These are phyloP conservation scores for Anthonomus grandis DNA, from an alignment of 1,140 invertebrate species.

Conservation along the genomic window DNA sequence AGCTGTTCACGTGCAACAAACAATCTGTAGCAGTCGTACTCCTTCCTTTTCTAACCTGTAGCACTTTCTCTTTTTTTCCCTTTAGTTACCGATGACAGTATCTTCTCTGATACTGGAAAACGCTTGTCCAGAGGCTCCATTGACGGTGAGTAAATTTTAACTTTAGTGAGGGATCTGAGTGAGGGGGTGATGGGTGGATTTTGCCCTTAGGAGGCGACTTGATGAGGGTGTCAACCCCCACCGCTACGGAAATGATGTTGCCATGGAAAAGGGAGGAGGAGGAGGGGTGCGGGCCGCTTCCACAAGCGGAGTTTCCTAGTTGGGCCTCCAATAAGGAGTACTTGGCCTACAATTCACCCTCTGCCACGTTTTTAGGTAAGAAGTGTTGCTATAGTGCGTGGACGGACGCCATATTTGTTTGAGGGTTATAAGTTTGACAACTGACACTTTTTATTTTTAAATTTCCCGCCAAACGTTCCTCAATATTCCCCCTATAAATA, in stretches of 20 bases:
- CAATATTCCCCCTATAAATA: no score
- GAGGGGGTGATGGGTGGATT: background rate
- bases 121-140: constrained; percentile 47
- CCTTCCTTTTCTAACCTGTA: constrained; percentile 1
- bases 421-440: background rate
- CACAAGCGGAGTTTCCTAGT: constrained; percentile 85
- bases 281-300: constrained; percentile 64
- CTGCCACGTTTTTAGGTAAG: constrained; percentile 83
- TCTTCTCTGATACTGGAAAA: constrained; percentile 46
- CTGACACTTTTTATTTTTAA: constrained; percentile 8
- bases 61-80: constrained; percentile 19
- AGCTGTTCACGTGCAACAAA: no score
- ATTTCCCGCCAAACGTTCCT: no score
- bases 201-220: constrained; percentile 51
- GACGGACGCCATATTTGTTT: background rate
- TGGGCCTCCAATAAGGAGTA: constrained; percentile 94
- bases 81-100: constrained; percentile 49
- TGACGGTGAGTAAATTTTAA: constrained; percentile 43
- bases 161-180: background rate
- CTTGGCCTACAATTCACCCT: constrained; percentile 85
- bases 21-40: background rate
- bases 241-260: constrained; percentile 78
- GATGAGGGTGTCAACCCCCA: constrained; percentile 75
- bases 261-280: constrained; percentile 83
- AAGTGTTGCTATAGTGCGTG: background rate